phyloP scores from a whole-genome alignment of 2,113 vertebrate species.

The Oreochromis spilurus region DNA sequence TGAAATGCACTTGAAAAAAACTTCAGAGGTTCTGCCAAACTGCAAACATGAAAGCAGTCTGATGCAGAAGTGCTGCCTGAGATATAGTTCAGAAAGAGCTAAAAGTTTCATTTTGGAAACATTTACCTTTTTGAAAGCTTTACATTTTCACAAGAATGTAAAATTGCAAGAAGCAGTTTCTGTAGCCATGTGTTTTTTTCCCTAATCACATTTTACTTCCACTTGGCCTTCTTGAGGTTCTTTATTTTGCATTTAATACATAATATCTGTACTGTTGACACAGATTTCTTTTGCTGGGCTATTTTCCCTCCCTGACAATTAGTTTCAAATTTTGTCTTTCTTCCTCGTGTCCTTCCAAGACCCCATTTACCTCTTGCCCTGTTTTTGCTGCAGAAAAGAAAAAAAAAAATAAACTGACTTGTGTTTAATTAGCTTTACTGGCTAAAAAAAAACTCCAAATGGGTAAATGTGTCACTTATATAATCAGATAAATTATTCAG shows the following conservation, averaged over 20 bases:
- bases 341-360: not conserved
- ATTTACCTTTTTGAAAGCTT: not conserved
- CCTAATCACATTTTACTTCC: not conserved
- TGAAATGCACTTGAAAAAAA: not conserved
- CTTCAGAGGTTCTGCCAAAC: not conserved
- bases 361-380: not conserved
- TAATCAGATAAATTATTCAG: not conserved
- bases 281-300: not conserved
- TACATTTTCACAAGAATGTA: not conserved
- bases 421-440: not conserved
- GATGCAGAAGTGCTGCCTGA: not conserved
- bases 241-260: not conserved
- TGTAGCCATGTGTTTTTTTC: accelerated
- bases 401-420: not conserved
- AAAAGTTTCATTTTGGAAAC: not conserved
- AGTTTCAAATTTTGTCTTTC: not conserved
- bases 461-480: not conserved
- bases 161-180: not conserved
- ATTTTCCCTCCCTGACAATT: not conserved
- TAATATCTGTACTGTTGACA: not conserved
- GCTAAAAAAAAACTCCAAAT: not conserved
- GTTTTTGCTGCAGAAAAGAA: not conserved
- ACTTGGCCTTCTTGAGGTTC: not conserved
- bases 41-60: not conserved
- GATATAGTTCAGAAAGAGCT: not conserved